Percentiles rank a stretch among this genome's conserved stretches.
Conservation (phyloP, 2,888 invertebrate species). For the Melinopterus prodromus region DNA sequence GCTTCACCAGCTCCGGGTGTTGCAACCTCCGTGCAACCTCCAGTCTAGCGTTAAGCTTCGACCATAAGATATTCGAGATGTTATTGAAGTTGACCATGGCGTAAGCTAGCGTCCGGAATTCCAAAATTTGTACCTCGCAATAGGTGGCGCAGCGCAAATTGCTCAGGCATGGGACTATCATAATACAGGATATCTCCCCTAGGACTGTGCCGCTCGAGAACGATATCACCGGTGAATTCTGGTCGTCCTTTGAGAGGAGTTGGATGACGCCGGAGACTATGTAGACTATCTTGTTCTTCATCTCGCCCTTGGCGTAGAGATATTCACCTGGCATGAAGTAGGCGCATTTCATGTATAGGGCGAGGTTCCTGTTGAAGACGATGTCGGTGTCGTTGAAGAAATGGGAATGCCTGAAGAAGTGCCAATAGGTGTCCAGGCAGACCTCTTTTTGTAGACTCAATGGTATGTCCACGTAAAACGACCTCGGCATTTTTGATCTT, state of each 20-base stretch:
- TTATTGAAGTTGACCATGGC: conserved; percentile 16
- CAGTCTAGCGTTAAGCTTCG: conserved; percentile 16
- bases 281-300: conserved; percentile 64
- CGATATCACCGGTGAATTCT: conserved; percentile 64
- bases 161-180: conserved; percentile 56
- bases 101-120: conserved; percentile 21
- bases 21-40: conserved; percentile 29
- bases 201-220: conserved; percentile 63
- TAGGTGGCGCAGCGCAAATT: conserved; percentile 63
- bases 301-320: conserved; percentile 62
- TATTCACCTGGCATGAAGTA: conserved; percentile 64
- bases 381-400: conserved; percentile 63
- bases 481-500: conserved; percentile 60
- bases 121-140: conserved; percentile 60
- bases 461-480: conserved; percentile 58
- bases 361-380: conserved; percentile 62
- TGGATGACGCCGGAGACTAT: conserved; percentile 63
- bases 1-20: conserved; percentile 22
- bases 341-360: conserved; percentile 62
- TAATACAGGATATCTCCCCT: conserved; percentile 62
- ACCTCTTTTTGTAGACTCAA: conserved; percentile 64
- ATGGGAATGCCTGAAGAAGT: conserved; percentile 62
- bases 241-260: conserved; percentile 62
- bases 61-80: conserved; percentile 18
- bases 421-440: conserved; percentile 63